Conservation (phyloP, 2,113 vertebrate species). For the Heterochromis multidens region DNA sequence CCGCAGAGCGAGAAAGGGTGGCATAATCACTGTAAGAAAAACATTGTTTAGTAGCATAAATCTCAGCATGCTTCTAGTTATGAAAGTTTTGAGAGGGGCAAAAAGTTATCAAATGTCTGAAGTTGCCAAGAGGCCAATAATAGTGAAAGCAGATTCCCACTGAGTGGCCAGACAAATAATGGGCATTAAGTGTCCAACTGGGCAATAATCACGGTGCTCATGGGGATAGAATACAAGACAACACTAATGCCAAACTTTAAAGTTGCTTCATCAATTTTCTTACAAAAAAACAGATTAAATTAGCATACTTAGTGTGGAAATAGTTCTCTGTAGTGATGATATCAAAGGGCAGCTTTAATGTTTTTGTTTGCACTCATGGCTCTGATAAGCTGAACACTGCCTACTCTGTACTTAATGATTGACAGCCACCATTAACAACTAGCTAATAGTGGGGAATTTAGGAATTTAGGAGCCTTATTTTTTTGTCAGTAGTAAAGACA, state of each 20-base stretch:
- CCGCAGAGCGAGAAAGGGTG: slow-evolving; percentile 49
- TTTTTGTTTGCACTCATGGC: neutral
- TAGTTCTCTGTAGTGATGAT: neutral
- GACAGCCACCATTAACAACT: neutral
- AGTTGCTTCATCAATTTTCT: neutral
- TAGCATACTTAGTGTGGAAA: neutral
- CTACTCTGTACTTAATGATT: neutral
- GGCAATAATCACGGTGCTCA: neutral
- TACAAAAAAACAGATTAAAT: neutral
- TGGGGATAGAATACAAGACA: neutral
- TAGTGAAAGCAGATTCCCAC: neutral
- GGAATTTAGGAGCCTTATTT: neutral
- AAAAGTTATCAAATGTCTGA: slow-evolving; percentile 26
- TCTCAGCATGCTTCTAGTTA: slow-evolving; percentile 28
- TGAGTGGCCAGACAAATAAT: neutral
- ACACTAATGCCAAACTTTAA: neutral
- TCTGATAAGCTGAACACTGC: neutral
- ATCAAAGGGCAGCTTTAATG: neutral
- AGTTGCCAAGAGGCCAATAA: neutral
- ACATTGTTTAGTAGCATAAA: slow-evolving; percentile 29
- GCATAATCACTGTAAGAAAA: slow-evolving; percentile 53
- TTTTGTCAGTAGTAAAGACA: neutral
- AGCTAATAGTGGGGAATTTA: neutral
- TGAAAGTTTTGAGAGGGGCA: slow-evolving; percentile 29
- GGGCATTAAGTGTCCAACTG: neutral